A percentile compares a stretch with the other conserved stretches of the same genome.
Evolutionary conservation across 64 coral and sea anemone species (phyloP).

Genomic region (Hydrozoanthus tunicans): DNA sequence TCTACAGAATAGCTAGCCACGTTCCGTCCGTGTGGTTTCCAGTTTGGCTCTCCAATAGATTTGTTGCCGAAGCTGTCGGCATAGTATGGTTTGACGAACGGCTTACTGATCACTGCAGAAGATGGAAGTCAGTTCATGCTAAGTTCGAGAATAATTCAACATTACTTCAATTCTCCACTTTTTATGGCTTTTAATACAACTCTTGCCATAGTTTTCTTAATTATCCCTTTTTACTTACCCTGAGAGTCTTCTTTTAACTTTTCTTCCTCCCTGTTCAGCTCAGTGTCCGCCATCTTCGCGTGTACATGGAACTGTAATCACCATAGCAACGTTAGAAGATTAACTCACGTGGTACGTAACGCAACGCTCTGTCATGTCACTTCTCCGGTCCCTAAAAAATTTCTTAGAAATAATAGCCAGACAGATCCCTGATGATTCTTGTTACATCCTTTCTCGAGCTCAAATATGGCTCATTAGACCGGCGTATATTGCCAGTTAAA

Average conservation of each 20-base stretch:
- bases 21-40: slow-evolving; percentile 88
- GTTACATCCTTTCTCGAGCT: too few relatives aligned
- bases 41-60: slow-evolving; percentile 94
- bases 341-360: too few relatives aligned
- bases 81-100: slow-evolving; percentile 79
- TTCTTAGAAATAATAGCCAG: too few relatives aligned
- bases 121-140: background rate
- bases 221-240: background rate
- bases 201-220: too few relatives aligned
- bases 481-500: too few relatives aligned
- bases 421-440: too few relatives aligned
- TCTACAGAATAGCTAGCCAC: slow-evolving; percentile 56
- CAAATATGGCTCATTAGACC: too few relatives aligned
- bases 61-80: slow-evolving; percentile 75
- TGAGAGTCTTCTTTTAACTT: background rate
- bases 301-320: background rate
- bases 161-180: too few relatives aligned
- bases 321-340: background rate
- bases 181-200: too few relatives aligned
- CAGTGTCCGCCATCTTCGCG: slow-evolving; percentile 9
- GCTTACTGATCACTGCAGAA: slow-evolving; percentile 1
- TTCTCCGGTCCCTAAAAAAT: too few relatives aligned
- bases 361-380: too few relatives aligned
- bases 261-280: background rate
- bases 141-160: too few relatives aligned